Percentiles rank a stretch among this genome's conserved stretches.
These are phyloP conservation scores for Ennomos erosarius DNA, from an alignment of 2,888 invertebrate genomes.

Conservation along the genomic window DNA sequence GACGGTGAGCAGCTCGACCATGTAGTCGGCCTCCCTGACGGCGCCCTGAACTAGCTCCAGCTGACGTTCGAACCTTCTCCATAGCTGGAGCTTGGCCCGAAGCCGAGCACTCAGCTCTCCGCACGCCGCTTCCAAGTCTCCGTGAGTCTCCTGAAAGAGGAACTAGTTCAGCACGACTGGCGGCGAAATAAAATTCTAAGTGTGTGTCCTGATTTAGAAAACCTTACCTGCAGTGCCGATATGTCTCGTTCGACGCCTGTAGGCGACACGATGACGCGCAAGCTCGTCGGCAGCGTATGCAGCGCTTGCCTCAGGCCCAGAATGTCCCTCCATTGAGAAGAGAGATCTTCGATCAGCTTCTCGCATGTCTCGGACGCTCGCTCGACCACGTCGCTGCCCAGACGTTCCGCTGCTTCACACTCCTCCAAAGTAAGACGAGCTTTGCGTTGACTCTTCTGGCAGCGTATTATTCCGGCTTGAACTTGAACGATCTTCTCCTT, in stretches of 20 bases:
- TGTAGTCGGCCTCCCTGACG: slow-evolving; percentile 93
- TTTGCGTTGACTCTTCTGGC: slow-evolving; percentile 88
- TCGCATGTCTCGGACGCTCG: slow-evolving; percentile 91
- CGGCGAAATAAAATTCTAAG: background rate
- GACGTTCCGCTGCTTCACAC: slow-evolving; percentile 89
- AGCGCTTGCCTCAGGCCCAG: slow-evolving; percentile 90
- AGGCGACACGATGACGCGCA: slow-evolving; percentile 91
- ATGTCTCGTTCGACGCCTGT: slow-evolving; percentile 91
- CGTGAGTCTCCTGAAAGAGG: slow-evolving; percentile 87
- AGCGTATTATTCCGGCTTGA: slow-evolving; percentile 88
- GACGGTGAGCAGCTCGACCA: slow-evolving; percentile 93
- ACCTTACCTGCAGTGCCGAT: slow-evolving; percentile 81
- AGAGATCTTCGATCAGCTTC: slow-evolving; percentile 88
- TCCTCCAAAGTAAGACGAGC: slow-evolving; percentile 88
- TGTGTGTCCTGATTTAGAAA: background rate
- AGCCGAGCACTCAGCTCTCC: slow-evolving; percentile 88
- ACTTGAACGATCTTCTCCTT: slow-evolving; percentile 90
- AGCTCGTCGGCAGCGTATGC: slow-evolving; percentile 91
- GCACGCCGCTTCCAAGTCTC: slow-evolving; percentile 89
- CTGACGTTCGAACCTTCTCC: slow-evolving; percentile 92
- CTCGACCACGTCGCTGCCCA: slow-evolving; percentile 91
- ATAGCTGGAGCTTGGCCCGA: slow-evolving; percentile 87
- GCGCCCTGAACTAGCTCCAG: slow-evolving; percentile 92
- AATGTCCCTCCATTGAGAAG: slow-evolving; percentile 91
- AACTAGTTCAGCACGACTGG: slow-evolving; percentile 1